These are phyloP conservation scores for Drosophila azteca DNA, from an alignment of 1,140 invertebrate species.

Conservation along the genomic window DNA sequence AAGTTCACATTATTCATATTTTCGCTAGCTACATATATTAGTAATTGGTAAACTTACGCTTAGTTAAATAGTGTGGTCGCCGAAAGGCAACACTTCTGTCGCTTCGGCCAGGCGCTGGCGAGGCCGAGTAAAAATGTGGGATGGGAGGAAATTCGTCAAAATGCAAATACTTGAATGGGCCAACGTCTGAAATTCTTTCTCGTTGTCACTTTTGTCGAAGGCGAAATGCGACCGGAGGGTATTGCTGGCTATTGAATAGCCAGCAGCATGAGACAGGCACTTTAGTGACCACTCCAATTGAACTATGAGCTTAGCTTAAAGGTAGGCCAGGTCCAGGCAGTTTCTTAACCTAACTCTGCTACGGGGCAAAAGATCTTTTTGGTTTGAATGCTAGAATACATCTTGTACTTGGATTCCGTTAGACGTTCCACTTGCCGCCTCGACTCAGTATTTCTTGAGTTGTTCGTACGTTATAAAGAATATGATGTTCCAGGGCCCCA, in stretches of 20 bases:
- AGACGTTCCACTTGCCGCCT: conserved; percentile 41
- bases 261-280: conserved; percentile 32
- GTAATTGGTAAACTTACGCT: conserved; percentile 36
- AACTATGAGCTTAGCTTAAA: conserved; percentile 42
- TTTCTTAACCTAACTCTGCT: conserved; percentile 4
- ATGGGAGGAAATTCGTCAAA: conserved; percentile 17
- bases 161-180: conserved; percentile 57
- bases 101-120: background rate
- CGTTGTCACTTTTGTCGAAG: conserved; percentile 24
- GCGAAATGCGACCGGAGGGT: conserved; percentile 31
- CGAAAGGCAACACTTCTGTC: conserved; percentile 6
- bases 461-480: conserved; percentile 98
- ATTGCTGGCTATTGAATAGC: conserved; percentile 49
- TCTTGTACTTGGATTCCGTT: conserved; percentile 57
- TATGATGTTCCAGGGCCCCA: conserved; percentile 99
- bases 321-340: conserved; percentile 23
- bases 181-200: conserved; percentile 52
- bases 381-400: conserved; percentile 67
- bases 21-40: conserved; percentile 10
- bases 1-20: conserved; percentile 42
- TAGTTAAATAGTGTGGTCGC: conserved; percentile 41
- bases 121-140: background rate
- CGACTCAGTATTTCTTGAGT: conserved; percentile 87
- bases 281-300: conserved; percentile 42
- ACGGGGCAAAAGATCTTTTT: conserved; percentile 47